phyloP scores from a whole-genome alignment of 1,140 invertebrate species.

The Agrypnia vestita region DNA sequence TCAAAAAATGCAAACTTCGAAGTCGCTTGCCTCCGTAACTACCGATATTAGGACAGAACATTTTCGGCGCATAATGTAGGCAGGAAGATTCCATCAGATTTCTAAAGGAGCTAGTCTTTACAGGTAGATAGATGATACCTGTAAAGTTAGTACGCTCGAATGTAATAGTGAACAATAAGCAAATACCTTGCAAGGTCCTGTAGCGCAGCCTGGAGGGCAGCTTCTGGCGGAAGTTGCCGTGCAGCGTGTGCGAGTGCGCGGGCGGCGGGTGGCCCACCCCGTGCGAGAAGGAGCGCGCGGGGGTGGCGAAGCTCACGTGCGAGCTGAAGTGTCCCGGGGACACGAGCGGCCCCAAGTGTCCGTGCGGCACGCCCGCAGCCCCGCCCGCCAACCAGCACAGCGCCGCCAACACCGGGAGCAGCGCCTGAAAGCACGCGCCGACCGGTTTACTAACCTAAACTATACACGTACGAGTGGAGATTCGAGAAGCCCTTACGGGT shows the following conservation, averaged over 20 bases:
- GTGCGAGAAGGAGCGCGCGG: constrained; percentile 67
- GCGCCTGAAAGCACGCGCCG: constrained; percentile 39
- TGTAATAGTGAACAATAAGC: no score
- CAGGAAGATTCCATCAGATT: no score
- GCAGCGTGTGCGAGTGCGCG: constrained; percentile 33
- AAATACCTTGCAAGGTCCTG: constrained; percentile 60
- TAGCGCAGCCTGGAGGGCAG: constrained; percentile 53
- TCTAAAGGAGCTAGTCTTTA: no score
- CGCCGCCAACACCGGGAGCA: not conserved
- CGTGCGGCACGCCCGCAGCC: constrained; percentile 9
- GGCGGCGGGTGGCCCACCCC: constrained; percentile 65
- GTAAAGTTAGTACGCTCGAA: no score
- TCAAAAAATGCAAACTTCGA: no score
- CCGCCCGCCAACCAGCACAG: not conserved
- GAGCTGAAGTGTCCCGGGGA: constrained; percentile 66
- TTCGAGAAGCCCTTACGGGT: no score
- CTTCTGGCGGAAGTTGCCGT: constrained; percentile 54
- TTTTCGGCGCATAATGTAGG: no score
- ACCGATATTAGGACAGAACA: no score
- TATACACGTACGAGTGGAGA: no score
- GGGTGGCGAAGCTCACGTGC: constrained; percentile 69
- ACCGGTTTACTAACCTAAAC: no score
- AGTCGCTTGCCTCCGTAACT: no score
- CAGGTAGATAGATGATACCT: no score
- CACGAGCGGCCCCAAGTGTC: constrained; percentile 66